These are phyloP conservation scores for Todiramphus saurophagus DNA, from an alignment of 2,113 vertebrate species.

Conservation along the genomic window DNA sequence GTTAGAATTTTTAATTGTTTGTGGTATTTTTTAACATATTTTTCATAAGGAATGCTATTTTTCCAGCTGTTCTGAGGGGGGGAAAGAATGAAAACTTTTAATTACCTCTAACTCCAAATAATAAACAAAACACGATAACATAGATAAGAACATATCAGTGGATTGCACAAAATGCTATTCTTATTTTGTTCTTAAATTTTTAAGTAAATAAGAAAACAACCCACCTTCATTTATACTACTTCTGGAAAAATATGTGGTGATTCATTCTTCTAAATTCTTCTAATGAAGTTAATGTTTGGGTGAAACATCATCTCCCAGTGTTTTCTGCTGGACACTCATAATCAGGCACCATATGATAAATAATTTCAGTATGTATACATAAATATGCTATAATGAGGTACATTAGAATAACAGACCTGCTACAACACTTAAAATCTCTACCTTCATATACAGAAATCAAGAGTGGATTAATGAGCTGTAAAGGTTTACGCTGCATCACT, in stretches of 20 bases:
- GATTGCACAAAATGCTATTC: rapidly evolving
- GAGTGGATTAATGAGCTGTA: neutral
- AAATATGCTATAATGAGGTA: neutral
- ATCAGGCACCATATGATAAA: neutral
- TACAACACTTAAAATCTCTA: neutral
- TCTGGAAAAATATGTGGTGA: neutral
- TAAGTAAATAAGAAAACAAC: neutral
- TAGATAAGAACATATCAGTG: neutral
- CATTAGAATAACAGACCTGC: neutral
- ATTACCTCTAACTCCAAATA: neutral
- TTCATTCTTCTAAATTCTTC: neutral
- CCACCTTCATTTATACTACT: neutral
- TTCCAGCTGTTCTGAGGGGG: neutral
- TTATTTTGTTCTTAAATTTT: neutral
- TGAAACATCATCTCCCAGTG: neutral
- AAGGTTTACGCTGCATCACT: neutral
- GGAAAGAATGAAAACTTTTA: neutral
- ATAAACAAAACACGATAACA: neutral
- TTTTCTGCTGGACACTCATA: neutral
- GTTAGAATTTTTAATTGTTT: neutral
- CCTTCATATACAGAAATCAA: neutral
- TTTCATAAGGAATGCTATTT: neutral
- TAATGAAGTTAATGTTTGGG: neutral
- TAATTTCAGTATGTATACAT: neutral
- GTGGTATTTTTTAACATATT: neutral